Evolutionary conservation across 2,797 vertebrate species (phyloP), one percentile per base, ranked within the genome.

Genomic region (Microctenopoma stevenorrisi): DNA sequence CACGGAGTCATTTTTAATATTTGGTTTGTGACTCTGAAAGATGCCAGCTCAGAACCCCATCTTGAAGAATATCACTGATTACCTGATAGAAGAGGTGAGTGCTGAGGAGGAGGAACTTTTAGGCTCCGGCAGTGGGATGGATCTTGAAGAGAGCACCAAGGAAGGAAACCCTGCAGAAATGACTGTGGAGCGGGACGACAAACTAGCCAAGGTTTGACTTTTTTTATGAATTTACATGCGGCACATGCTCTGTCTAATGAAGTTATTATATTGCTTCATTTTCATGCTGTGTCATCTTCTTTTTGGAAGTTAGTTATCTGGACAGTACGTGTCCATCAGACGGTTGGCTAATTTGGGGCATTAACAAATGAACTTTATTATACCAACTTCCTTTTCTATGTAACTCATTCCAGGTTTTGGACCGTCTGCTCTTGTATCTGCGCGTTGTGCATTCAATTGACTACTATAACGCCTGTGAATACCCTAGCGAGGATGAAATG

Each of bases 401-500:
- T 58, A 2, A 14, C 25, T 72, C 10, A 2, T 47, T 72, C 1
- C 74, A 98, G 97, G 97, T 98, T 53, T 88, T 98, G 88, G 97
- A 98, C 82, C 95, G 95, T 35, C 92, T 98, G 1, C 70, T 97
- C 2, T 91, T 97, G 1, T 98, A 98, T 68, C 92, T 98, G 71
- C 95, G 97, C 9, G 85, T 98, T 0, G 96, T 98, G 5, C 97
- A 98, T 81, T 98, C 97, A 0, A 93, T 98, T 1, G 97, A 98
- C 72, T 98, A 97, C 69, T 98, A 98, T 75, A 98, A 97, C 87
- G 95, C 93, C 18, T 98, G 96, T 1, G 97, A 98, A 85, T 98
- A 98, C 73, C 93, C 95, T n/a, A 97, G 95, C 4, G 97, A 98
- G 90, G 97, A 98, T 7, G 96, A 98, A 82, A 98, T 98, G 97